Evolutionary conservation across 1,140 invertebrate genomes (phyloP), one percentile per base, ranked within the genome.

Genomic region (Eufriesea mexicana): DNA sequence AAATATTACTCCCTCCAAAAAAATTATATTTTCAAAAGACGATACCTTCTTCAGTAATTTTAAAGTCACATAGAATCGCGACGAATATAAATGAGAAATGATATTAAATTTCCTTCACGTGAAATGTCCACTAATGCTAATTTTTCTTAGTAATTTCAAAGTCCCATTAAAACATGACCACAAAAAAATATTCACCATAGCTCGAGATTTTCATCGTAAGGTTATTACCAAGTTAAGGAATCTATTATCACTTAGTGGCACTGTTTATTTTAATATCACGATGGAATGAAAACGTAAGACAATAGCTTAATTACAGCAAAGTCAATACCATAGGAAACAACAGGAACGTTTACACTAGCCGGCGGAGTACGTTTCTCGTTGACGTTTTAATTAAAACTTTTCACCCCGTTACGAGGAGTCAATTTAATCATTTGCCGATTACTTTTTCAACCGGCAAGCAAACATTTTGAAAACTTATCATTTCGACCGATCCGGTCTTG

Each of bases 331-430:
- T 14, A n/a, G 28, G 16, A 16, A 55, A 55, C 28, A 72, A 54
- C 20, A 55, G 28, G 35, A 42, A 55, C 51, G 28, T 55, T n/a
- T 42, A n/a, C 49, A 28, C 18, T 28, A 25, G 9, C 18, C 35
- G 20, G 35, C 49, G 42, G 20, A 16, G 20, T 55, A 35, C 49
- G 16, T n/a, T 55, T 35, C 51, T 8, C 28, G 70, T 55, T 72
- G 51, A 72, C 51, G 28, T 42, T 55, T 72, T 55, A 72, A 72
- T 72, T 72, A 72, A 72, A 72, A 72, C 25, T 55, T 72, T 72
- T 55, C 51, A 55, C 28, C 51, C 35, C 49, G 55, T 55, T 42
- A 7, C 70, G 70, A 42, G 28, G 9, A 35, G 25, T 51, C 68
- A 54, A 71, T 54, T 71, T 54, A 71, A 35, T 54, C 49, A 51